Percentiles rank a stretch among this genome's conserved stretches.
Evolutionary conservation across 2,113 vertebrate species (phyloP).

Genomic region (Hippoglossus stenolepis): DNA sequence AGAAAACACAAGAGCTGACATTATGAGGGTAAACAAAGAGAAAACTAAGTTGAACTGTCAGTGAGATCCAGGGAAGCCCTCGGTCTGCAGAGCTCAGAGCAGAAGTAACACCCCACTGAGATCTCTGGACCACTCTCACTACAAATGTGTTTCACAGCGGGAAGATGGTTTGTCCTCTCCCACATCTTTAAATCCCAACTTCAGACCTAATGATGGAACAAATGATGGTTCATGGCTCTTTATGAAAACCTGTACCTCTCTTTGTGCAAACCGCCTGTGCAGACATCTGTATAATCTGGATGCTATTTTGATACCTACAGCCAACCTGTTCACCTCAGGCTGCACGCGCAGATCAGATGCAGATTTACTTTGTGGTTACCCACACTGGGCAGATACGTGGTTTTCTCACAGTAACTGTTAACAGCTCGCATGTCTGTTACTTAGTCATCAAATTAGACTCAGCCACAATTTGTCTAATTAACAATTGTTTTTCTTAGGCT

Average conservation of each 20-base stretch:
- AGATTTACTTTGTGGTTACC: too few relatives aligned
- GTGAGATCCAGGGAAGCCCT: constrained; percentile 56
- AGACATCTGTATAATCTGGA: constrained; percentile 36
- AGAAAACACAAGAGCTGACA: constrained; percentile 64
- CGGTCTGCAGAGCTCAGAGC: constrained; percentile 31
- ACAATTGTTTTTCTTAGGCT: neutral
- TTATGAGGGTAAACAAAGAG: constrained; percentile 64
- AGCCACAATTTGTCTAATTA: neutral
- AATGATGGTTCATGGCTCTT: constrained; percentile 18
- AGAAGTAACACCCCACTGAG: neutral
- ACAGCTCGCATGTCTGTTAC: constrained; percentile 21
- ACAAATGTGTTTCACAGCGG: neutral
- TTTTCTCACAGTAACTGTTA: neutral
- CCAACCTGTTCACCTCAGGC: neutral
- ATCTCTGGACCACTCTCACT: constrained; percentile 20
- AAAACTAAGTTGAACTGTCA: constrained; percentile 21
- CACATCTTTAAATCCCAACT: constrained; percentile 8
- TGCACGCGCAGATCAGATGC: too few relatives aligned
- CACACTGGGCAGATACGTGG: too few relatives aligned
- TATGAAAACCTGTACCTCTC: neutral
- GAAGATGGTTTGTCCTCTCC: neutral
- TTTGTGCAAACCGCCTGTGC: neutral
- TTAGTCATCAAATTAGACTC: constrained; percentile 3
- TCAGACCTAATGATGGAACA: neutral
- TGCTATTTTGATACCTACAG: neutral